Conservation (phyloP, 2,888 invertebrate genomes). For the Sphecodes monilicornis region DNA sequence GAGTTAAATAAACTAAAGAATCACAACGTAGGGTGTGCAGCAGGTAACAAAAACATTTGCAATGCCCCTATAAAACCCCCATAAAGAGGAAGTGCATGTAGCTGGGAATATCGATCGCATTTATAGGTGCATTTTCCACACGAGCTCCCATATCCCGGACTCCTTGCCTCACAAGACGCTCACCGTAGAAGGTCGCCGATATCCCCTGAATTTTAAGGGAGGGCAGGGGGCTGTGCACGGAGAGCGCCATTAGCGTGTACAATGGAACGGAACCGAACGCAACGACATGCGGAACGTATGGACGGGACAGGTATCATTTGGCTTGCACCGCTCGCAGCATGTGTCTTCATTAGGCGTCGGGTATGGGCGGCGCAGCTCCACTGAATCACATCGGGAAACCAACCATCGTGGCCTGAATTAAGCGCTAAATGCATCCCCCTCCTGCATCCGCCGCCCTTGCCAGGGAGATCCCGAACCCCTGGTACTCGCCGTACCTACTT, state of each 20-base stretch:
- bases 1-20: too few relatives aligned
- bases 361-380: slow-evolving; percentile 74
- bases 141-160: neutral
- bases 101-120: neutral
- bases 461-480: slow-evolving; percentile 25
- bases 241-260: slow-evolving; percentile 74
- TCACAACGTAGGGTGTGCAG: too few relatives aligned
- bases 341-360: slow-evolving; percentile 79
- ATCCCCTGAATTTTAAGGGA: slow-evolving; percentile 56
- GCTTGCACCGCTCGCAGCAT: slow-evolving; percentile 77
- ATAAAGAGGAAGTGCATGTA: neutral
- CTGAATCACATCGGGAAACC: slow-evolving; percentile 79
- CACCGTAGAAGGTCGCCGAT: slow-evolving; percentile 12
- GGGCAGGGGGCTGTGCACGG: slow-evolving; percentile 37
- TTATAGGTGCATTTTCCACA: neutral
- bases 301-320: slow-evolving; percentile 77
- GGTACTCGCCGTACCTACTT: slow-evolving; percentile 57
- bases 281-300: slow-evolving; percentile 75
- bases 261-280: slow-evolving; percentile 76
- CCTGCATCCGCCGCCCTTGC: slow-evolving; percentile 19
- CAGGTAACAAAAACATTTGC: too few relatives aligned
- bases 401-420: slow-evolving; percentile 78
- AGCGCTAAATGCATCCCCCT: slow-evolving; percentile 78
- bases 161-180: slow-evolving; percentile 30
- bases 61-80: neutral